phyloP scores from a whole-genome alignment of 2,797 vertebrate species.

The Coregonus suidteri region DNA sequence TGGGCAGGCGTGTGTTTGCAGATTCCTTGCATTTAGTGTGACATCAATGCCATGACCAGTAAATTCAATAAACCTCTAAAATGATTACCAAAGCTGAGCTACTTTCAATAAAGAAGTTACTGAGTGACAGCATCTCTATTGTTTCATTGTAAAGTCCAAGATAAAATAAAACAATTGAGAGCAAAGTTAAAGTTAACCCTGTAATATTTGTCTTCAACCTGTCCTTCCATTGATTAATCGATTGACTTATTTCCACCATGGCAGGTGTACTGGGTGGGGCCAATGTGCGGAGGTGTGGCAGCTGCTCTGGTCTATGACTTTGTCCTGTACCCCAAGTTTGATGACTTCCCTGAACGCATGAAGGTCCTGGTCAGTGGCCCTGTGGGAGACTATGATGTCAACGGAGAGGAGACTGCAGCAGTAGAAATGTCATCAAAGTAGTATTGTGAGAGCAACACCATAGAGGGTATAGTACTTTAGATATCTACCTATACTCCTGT shows the following conservation, averaged over 20 bases:
- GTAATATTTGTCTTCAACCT: conserved; percentile 3
- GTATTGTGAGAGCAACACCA: conserved; percentile 46
- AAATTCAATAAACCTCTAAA: conserved; percentile 38
- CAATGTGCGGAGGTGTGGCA: conserved; percentile 87
- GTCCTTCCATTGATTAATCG: conserved; percentile 20
- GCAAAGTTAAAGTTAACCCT: neutral
- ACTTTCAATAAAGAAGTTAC: conserved; percentile 43
- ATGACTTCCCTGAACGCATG: conserved; percentile 86
- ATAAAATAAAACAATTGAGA: conserved; percentile 14
- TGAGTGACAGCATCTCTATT: conserved; percentile 40
- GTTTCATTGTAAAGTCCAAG: conserved; percentile 28
- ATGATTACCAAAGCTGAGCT: conserved; percentile 22
- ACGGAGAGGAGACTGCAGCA: conserved; percentile 79
- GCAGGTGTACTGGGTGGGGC: conserved; percentile 97
- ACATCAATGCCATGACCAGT: conserved; percentile 27
- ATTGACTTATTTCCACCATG: neutral
- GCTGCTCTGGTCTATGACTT: conserved; percentile 93
- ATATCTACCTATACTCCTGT: conserved; percentile 54
- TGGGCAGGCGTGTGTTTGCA: neutral
- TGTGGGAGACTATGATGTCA: conserved; percentile 88
- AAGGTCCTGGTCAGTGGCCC: conserved; percentile 92
- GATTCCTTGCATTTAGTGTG: neutral
- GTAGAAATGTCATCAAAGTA: conserved; percentile 94
- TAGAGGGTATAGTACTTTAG: conserved; percentile 28
- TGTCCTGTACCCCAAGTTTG: conserved; percentile 85